Conservation (phyloP, 2,113 vertebrate species). For the Passerina amoena region DNA sequence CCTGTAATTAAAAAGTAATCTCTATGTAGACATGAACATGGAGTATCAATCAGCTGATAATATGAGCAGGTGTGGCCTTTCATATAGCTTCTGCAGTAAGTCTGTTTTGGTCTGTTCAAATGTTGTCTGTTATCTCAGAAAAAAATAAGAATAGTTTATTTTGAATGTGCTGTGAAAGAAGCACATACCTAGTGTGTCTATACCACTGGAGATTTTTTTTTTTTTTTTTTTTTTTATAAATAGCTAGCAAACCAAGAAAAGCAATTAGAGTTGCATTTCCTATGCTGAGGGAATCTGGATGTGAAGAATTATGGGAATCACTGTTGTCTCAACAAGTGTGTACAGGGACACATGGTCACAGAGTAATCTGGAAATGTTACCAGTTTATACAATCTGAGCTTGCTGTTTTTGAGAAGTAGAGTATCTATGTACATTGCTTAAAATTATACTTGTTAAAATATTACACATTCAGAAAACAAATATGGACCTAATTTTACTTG, state of each 20-base stretch:
- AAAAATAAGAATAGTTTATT: not conserved
- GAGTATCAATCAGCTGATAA: not conserved
- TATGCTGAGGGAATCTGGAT: not conserved
- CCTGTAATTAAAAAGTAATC: not conserved
- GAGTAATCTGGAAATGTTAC: not conserved
- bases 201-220: not conserved
- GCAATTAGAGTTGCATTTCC: not conserved
- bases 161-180: not conserved
- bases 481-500: not conserved
- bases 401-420: not conserved
- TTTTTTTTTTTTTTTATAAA: not conserved
- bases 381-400: not conserved
- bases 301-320: not conserved
- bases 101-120: not conserved
- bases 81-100: not conserved
- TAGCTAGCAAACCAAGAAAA: not conserved
- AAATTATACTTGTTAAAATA: not conserved
- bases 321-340: not conserved
- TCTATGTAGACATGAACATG: not conserved
- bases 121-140: not conserved
- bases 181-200: not conserved
- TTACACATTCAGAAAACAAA: not conserved
- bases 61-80: not conserved
- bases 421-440: not conserved
- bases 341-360: not conserved